Percentiles rank a stretch among this genome's conserved stretches.
These are phyloP conservation scores for Sebastolobus altivelis DNA, from an alignment of 2,797 vertebrate species.

Conservation along the genomic window DNA sequence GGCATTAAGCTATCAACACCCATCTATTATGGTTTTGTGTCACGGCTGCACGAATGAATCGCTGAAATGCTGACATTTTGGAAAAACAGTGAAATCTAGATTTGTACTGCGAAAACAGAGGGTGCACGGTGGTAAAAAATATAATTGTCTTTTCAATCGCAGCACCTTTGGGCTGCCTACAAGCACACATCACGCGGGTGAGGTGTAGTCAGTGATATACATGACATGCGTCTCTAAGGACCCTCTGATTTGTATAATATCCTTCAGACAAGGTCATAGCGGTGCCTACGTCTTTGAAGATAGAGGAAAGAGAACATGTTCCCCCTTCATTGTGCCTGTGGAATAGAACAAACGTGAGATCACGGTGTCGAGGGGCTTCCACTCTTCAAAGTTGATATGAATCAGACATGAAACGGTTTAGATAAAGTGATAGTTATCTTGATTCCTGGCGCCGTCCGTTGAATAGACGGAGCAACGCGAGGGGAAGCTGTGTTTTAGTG, in stretches of 20 bases:
- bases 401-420: conserved; percentile 82
- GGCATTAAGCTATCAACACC: conserved; percentile 71
- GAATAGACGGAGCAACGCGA: conserved; percentile 48
- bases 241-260: conserved; percentile 94
- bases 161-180: conserved; percentile 90
- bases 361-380: conserved; percentile 76
- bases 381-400: conserved; percentile 82
- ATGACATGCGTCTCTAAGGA: conserved; percentile 94
- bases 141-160: conserved; percentile 30
- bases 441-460: conserved; percentile 64
- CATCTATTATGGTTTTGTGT: conserved; percentile 73
- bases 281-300: conserved; percentile 86
- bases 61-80: conserved; percentile 43
- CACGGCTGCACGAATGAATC: conserved; percentile 46
- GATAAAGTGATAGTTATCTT: conserved; percentile 82
- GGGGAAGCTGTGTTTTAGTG: conserved; percentile 81
- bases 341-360: conserved; percentile 80
- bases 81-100: conserved; percentile 36
- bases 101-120: conserved; percentile 1
- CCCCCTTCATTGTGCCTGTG: conserved; percentile 75
- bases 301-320: conserved; percentile 77
- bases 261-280: conserved; percentile 98
- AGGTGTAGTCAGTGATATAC: conserved; percentile 97
- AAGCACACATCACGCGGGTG: conserved; percentile 89
- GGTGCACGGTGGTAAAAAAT: not conserved